Evolutionary conservation across 2,888 invertebrate genomes (phyloP).

Genomic region (Aquatica leii): DNA sequence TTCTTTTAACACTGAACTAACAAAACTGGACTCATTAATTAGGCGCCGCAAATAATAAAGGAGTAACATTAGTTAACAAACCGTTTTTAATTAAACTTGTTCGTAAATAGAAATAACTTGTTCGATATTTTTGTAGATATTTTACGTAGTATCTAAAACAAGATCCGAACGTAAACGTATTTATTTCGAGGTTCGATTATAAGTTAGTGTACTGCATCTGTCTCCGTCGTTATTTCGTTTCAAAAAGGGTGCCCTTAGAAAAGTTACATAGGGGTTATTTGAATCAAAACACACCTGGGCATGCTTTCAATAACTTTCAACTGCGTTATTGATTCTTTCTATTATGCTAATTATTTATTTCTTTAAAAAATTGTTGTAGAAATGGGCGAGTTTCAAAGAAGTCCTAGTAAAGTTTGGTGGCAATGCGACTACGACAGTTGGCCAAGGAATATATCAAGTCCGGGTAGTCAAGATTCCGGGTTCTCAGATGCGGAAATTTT

Average conservation of each 20-base stretch:
- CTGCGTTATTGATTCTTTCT: not conserved
- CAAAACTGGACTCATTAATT: no score
- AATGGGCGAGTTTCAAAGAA: constrained; percentile 73
- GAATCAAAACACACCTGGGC: constrained; percentile 16
- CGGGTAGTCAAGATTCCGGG: constrained; percentile 81
- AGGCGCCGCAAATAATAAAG: no score
- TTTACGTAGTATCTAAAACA: no score
- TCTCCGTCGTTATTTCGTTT: not conserved
- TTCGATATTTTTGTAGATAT: no score
- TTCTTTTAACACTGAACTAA: no score
- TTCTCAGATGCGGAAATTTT: constrained; percentile 81
- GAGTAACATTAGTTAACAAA: no score
- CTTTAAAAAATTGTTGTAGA: not conserved
- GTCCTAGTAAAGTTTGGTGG: constrained; percentile 76
- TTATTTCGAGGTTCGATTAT: no score
- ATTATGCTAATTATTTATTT: not conserved
- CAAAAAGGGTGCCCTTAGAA: constrained; percentile 16
- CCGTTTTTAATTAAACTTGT: no score
- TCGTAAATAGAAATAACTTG: no score
- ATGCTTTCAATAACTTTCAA: not conserved
- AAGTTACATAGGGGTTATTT: constrained; percentile 18
- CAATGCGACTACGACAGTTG: constrained; percentile 52
- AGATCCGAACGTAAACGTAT: no score
- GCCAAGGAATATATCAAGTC: constrained; percentile 68
- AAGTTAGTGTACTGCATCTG: not conserved